These are phyloP conservation scores for Calameuta filiformis DNA, from an alignment of 2,888 invertebrate species.

Conservation along the genomic window DNA sequence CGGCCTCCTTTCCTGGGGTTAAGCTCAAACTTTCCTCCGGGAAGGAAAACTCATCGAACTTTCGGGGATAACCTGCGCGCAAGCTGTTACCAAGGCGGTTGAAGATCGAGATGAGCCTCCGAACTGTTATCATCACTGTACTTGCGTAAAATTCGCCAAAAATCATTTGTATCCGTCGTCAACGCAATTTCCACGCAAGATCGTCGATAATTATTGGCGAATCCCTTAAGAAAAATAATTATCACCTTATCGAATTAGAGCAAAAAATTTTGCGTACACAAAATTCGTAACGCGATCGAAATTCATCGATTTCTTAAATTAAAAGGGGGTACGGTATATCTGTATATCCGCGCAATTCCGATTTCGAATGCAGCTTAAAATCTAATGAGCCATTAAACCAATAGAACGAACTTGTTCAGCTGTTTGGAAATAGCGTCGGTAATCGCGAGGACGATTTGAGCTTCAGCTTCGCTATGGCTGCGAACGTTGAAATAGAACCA, in stretches of 20 bases:
- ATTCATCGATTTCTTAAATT: not conserved
- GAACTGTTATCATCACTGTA: not conserved
- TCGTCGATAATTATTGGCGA: no score
- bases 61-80: not conserved
- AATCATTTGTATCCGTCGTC: no score
- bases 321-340: no score
- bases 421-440: constrained; percentile 39
- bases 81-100: not conserved
- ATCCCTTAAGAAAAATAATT: no score
- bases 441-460: constrained; percentile 25
- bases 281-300: not conserved
- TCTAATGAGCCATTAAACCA: constrained; percentile 46
- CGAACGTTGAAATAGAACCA: not conserved
- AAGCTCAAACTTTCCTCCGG: not conserved
- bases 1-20: no score
- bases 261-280: no score
- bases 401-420: constrained; percentile 49
- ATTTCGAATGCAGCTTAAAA: constrained; percentile 25
- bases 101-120: not conserved
- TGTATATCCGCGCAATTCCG: not conserved
- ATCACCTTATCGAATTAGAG: no score
- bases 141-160: no score
- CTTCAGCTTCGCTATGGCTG: not conserved
- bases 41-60: not conserved
- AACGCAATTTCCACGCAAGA: no score